Evolutionary conservation across 2,888 invertebrate genomes (phyloP).

Genomic region (Gryllus longicercus): DNA sequence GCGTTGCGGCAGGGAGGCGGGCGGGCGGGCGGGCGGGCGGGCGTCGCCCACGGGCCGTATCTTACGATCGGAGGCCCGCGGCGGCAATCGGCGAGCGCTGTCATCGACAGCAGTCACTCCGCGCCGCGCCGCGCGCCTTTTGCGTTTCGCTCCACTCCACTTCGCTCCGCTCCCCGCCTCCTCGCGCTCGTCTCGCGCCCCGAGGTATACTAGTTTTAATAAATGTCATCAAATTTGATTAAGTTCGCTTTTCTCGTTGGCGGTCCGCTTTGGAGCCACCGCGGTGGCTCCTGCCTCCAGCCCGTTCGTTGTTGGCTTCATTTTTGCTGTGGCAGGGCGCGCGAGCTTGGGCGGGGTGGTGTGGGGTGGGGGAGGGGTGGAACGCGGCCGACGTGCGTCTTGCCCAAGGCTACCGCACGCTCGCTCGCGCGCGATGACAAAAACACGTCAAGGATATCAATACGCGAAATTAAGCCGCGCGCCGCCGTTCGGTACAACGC

Average conservation of each 20-base stretch:
- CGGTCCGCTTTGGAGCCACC: not conserved
- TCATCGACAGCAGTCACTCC: not conserved
- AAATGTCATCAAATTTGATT: slow-evolving; percentile 17
- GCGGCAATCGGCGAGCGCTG: not conserved
- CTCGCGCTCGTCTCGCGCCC: not conserved
- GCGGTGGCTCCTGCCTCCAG: not conserved
- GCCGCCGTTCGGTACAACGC: too few relatives aligned
- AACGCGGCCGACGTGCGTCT: not conserved
- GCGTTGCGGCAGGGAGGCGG: too few relatives aligned
- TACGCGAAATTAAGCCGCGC: not conserved
- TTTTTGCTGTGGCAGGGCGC: not conserved
- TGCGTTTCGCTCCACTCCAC: not conserved
- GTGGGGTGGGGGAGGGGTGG: too few relatives aligned
- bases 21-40: too few relatives aligned
- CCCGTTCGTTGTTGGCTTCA: not conserved
- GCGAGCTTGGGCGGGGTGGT: not conserved
- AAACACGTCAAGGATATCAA: slow-evolving; percentile 9
- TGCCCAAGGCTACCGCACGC: not conserved
- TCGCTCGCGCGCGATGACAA: not conserved
- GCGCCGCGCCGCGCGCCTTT: not conserved
- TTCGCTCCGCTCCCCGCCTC: not conserved
- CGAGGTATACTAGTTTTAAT: not conserved
- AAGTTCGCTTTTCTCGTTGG: not conserved
- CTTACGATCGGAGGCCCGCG: not conserved
- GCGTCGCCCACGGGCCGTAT: not conserved